Conservation (phyloP, 1,140 invertebrate genomes). For the Scylla paramamosain region DNA sequence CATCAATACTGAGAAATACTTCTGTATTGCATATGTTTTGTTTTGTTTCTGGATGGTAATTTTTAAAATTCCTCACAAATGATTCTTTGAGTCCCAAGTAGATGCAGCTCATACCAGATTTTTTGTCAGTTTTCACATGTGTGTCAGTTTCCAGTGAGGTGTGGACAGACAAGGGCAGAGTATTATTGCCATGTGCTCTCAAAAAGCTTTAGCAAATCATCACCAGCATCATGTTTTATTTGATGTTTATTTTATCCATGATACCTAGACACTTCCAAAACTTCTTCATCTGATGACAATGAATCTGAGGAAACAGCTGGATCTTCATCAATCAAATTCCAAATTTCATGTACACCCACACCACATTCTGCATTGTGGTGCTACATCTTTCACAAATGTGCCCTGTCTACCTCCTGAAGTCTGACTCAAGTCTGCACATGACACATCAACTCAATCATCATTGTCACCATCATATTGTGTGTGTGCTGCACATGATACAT, state of each 20-base stretch:
- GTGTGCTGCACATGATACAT: no score
- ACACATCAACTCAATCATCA: neutral
- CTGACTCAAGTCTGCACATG: neutral
- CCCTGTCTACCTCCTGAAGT: neutral
- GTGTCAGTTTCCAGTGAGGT: no score
- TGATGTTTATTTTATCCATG: no score
- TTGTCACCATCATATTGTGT: no score
- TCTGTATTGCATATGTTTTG: constrained; percentile 16
- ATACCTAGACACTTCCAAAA: neutral
- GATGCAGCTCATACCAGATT: no score
- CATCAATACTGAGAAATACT: constrained; percentile 34
- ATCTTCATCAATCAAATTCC: constrained; percentile 11
- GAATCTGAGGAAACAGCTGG: neutral
- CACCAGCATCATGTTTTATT: no score
- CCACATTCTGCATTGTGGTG: constrained; percentile 3
- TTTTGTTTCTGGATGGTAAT: constrained; percentile 17
- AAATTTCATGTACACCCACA: neutral
- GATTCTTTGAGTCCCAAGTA: neutral
- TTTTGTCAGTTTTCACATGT: no score
- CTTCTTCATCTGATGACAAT: constrained; percentile 36
- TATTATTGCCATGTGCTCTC: no score
- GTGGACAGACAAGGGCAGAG: no score
- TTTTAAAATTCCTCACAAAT: neutral
- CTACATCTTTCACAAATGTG: constrained; percentile 19
- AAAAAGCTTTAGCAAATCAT: no score